A percentile compares a stretch with the other conserved stretches of the same genome.
Conservation (phyloP, 2,113 vertebrate genomes). For the Xenus cinereus region DNA sequence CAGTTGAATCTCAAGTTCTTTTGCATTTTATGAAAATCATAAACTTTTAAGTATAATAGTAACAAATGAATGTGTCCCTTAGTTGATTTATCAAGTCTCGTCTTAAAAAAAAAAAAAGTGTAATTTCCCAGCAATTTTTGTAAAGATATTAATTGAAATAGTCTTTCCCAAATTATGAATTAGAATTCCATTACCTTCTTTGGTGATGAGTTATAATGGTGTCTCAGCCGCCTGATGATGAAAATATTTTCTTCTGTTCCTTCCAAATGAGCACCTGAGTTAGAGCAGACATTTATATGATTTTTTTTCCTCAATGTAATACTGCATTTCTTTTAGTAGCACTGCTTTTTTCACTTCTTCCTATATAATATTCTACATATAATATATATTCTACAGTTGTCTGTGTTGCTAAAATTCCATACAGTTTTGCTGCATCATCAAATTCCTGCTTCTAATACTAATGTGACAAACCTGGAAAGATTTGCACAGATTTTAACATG, state of each 20-base stretch:
- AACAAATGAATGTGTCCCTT: neutral
- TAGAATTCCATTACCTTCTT: neutral
- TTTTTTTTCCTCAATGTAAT: neutral
- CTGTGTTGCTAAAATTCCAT: neutral
- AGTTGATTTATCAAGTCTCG: neutral
- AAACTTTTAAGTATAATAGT: neutral
- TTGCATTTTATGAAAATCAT: neutral
- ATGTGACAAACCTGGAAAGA: neutral
- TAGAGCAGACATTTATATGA: neutral
- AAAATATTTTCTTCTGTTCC: neutral
- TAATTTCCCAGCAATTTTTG: neutral
- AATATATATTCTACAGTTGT: neutral
- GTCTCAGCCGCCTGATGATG: neutral
- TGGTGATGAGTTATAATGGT: neutral
- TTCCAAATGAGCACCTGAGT: neutral
- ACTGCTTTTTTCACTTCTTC: neutral
- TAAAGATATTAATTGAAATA: neutral
- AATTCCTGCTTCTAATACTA: neutral
- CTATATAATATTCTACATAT: neutral
- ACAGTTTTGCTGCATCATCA: neutral
- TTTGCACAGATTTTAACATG: neutral
- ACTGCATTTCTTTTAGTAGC: neutral
- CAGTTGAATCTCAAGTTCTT: neutral
- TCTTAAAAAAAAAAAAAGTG: neutral
- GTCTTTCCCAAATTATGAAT: neutral